A percentile compares a stretch with the other conserved stretches of the same genome.
Conservation (phyloP, 64 coral and sea anemone genomes). For the Montipora cactus region DNA sequence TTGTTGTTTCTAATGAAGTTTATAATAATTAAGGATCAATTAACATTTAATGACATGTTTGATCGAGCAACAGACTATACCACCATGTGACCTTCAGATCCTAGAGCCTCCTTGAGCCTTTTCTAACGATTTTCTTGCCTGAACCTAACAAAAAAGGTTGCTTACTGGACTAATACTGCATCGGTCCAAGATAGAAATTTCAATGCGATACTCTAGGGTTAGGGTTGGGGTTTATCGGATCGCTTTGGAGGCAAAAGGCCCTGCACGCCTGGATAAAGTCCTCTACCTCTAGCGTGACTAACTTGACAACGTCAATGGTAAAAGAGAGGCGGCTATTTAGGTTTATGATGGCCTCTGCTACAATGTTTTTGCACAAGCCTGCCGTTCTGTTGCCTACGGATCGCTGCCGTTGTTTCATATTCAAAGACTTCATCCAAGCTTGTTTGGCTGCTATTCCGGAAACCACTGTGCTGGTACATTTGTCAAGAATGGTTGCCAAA, state of each 20-base stretch:
- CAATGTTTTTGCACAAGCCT: slow-evolving; percentile 23
- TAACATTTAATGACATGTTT: too few species aligned
- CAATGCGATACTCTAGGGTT: too few species aligned
- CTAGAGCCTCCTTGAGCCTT: too few species aligned
- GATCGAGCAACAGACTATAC: too few species aligned
- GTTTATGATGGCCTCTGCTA: slow-evolving; percentile 35
- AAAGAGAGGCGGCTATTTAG: slow-evolving; percentile 25
- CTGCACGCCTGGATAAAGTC: not conserved
- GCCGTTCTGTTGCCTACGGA: slow-evolving; percentile 38
- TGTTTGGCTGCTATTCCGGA: not conserved
- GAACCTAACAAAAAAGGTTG: too few species aligned
- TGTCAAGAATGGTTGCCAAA: slow-evolving; percentile 49
- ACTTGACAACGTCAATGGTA: not conserved
- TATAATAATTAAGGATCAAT: too few species aligned
- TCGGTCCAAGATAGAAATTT: too few species aligned
- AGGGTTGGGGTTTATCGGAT: slow-evolving; percentile 2
- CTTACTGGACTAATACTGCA: too few species aligned
- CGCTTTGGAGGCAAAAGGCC: not conserved
- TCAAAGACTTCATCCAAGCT: not conserved
- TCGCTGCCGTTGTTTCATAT: not conserved
- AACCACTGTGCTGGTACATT: not conserved
- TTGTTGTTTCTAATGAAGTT: too few species aligned
- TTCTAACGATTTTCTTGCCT: too few species aligned
- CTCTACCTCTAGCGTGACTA: slow-evolving; percentile 13
- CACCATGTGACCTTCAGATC: too few species aligned